Percentiles rank a stretch among this genome's conserved stretches.
Conservation (phyloP, 2,888 invertebrate genomes). For the Tetramorium bicarinatum region DNA sequence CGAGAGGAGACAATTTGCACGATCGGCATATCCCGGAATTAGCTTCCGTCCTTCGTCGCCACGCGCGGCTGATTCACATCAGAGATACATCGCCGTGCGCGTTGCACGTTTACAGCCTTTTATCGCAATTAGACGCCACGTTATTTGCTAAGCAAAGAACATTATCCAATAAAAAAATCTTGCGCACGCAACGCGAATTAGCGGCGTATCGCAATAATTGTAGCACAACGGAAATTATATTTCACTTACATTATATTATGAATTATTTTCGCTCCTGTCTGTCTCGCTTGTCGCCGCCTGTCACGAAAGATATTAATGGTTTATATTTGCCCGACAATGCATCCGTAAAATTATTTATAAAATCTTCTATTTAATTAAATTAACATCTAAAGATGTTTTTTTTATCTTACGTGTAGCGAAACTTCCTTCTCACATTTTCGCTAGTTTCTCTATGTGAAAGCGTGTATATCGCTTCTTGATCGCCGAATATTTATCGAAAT, state of each 20-base stretch:
- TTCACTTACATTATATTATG: conserved; percentile 33
- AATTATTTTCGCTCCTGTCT: conserved; percentile 35
- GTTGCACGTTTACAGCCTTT: conserved; percentile 36
- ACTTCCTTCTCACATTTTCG: neutral
- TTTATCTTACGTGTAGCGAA: neutral
- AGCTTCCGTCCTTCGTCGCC: conserved; percentile 40
- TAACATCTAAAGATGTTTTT: neutral
- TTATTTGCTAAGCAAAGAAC: conserved; percentile 46
- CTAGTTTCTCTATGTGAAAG: conserved; percentile 15
- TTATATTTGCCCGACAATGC: neutral
- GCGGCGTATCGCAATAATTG: conserved; percentile 71
- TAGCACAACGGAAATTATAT: conserved; percentile 49
- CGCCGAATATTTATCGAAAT: conserved; percentile 38
- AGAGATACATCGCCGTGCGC: conserved; percentile 37
- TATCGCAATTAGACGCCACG: conserved; percentile 52
- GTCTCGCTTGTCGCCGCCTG: conserved; percentile 35
- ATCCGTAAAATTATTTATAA: neutral
- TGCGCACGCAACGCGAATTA: conserved; percentile 68
- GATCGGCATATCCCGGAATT: conserved; percentile 41
- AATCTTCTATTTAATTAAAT: neutral
- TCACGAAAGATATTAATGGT: conserved; percentile 36
- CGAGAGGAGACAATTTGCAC: conserved; percentile 37
- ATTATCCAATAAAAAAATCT: conserved; percentile 53
- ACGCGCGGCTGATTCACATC: conserved; percentile 52
- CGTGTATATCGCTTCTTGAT: neutral